Evolutionary conservation across 2,113 vertebrate species (phyloP), one percentile per base, ranked within the genome.

Genomic region (Brevimyrus niger): DNA sequence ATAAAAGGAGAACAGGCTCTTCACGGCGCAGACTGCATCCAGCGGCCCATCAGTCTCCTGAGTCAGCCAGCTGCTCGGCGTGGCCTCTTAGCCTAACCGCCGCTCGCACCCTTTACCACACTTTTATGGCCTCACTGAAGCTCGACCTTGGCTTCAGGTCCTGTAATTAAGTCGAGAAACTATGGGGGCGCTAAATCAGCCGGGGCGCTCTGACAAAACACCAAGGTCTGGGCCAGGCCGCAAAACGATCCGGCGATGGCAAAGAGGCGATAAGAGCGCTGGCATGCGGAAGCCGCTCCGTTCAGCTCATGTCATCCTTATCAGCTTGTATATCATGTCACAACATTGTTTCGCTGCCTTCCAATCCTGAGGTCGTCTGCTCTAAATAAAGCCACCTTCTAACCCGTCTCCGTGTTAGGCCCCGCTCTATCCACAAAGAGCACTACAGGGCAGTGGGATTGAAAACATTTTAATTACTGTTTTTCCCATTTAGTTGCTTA

Each of bases 321-420:
- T 89, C 88, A 82, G 88, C 88, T 38, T 51, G 69, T 80, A 80
- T 51, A 89, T 89, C 73, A 73, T 89, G 69, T 83, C 73, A 53
- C 27, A 51, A 80, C 73, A 89, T 88, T 65, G 27, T 31, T 89
- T 76, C 44, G 4, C 44, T 31, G 73, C 88, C 44, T 61, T n/a
- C 53, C 86, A 21, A 53, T 87, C 86, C 35, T 21, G 55, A 61
- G 88, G 73, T 83, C 38, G 42, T 46, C 50, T 8, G 46, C 48
- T 51, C 69, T 80, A 76, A 80, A n/a, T 80, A 83, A 87, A 53
- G 47, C n/a, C 23, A 21, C 48, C 50, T 47, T 87, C 50, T 42
- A 21, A 46, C 53, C 6, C 19, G 1, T 73, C 2, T 42, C 31
- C 1, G 11, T 88, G 15, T 76, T 48, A 21, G 38, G 50, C 31